phyloP scores from a whole-genome alignment of 2,797 vertebrate species.

The Rhinogobio ventralis region DNA sequence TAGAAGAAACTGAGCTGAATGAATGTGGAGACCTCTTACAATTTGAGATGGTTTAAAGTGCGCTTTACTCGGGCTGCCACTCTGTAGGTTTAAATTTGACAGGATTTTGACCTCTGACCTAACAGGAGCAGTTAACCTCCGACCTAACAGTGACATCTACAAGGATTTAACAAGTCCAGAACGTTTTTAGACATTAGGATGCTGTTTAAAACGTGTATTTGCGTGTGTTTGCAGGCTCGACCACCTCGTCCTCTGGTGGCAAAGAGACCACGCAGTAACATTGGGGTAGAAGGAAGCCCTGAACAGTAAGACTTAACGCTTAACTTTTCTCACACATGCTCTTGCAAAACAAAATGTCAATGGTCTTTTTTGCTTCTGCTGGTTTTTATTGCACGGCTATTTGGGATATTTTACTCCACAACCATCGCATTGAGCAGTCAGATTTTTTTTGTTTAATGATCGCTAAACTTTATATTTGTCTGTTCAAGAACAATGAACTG shows the following conservation, averaged over 20 bases:
- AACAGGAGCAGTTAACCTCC: neutral
- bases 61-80: neutral
- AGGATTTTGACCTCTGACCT: constrained; percentile 24
- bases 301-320: constrained; percentile 83
- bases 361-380: constrained; percentile 13
- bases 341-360: neutral
- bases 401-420: neutral
- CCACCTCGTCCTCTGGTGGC: constrained; percentile 85
- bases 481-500: neutral
- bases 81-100: neutral
- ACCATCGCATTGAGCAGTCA: neutral
- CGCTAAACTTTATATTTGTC: neutral
- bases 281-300: constrained; percentile 84
- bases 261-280: constrained; percentile 88
- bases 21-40: neutral
- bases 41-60: neutral
- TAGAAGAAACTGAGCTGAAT: neutral
- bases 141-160: neutral
- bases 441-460: neutral
- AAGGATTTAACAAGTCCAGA: neutral
- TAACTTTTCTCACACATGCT: constrained; percentile 12
- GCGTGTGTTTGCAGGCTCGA: constrained; percentile 71
- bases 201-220: neutral
- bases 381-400: constrained; percentile 4
- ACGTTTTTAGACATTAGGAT: neutral